Evolutionary conservation across 2,113 vertebrate species (phyloP).

Genomic region (Alethe castanea): DNA sequence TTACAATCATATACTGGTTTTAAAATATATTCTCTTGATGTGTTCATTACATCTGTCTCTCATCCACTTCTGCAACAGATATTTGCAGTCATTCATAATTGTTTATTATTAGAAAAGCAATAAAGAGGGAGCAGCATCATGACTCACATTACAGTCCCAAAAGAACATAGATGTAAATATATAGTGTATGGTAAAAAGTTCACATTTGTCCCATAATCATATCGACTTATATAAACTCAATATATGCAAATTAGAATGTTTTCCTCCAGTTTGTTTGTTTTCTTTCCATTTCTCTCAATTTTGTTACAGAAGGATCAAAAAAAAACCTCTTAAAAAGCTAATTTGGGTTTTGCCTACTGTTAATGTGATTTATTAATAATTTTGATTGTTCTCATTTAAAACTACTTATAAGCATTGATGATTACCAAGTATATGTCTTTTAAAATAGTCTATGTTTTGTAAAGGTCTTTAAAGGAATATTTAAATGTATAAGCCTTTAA

Average conservation of each 20-base stretch:
- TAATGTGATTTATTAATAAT: background rate
- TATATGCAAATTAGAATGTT: background rate
- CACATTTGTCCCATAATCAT: background rate
- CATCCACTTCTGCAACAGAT: slow-evolving; percentile 24
- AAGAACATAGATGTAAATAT: background rate
- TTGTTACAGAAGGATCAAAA: background rate
- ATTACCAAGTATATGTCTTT: background rate
- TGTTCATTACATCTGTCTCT: slow-evolving; percentile 49
- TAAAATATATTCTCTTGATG: slow-evolving; percentile 45
- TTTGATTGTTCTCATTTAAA: background rate
- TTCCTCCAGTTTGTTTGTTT: background rate
- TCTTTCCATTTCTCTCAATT: background rate
- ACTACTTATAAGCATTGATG: background rate
- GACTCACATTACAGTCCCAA: background rate
- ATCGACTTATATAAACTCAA: background rate
- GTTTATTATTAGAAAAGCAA: slow-evolving; percentile 60
- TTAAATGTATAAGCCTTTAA: background rate
- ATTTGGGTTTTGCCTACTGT: background rate
- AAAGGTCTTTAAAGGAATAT: background rate
- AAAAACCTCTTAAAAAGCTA: background rate
- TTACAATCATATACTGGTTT: slow-evolving; percentile 46
- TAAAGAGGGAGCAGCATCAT: slow-evolving; percentile 15
- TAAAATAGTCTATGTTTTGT: background rate
- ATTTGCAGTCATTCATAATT: slow-evolving; percentile 39
- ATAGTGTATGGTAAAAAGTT: background rate